Evolutionary conservation across 2,797 vertebrate species (phyloP), one percentile per base, ranked within the genome.

Genomic region (Nannoperca obscura): DNA sequence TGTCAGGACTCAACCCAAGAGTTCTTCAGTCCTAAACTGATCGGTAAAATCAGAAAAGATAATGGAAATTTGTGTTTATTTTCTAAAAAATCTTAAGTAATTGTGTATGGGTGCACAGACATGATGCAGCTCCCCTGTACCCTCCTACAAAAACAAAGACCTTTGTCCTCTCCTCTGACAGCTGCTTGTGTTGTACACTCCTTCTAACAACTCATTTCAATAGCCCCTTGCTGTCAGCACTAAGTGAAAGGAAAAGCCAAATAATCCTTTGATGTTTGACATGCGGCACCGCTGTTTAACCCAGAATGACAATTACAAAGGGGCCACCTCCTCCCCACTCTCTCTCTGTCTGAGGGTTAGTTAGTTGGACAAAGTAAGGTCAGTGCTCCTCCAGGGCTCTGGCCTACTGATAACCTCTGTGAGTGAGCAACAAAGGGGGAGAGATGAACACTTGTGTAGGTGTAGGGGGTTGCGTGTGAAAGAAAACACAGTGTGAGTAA

Each of bases 221-320:
- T 30, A 65, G 65, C 70, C 65, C 42, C n/a, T 84, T 24, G 55
- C 71, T 88, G 78, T 84, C 71, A 88, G 71, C 58, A 64, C 36
- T 46, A 34, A 88, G 83, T 74, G 73, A 86, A 88, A 88, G 57
- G 70, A 70, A 77, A 60, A 80, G 62, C 12, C 63, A 69, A 81
- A 69, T 24, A 76, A 84, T 46, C 40, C 54, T 91, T 92, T 91
- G 80, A 91, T 87, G 84, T 38, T 32, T 79, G 69, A 86, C 74
- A 76, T 57, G 9, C 19, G 44, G 62, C 61, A 66, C 54, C 10
- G 40, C 40, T 67, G 71, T 65, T 71, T 55, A 67, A 74, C 58
- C 36, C 58, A 11, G 60, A 59, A 70, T 70, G 58, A 58, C 19
- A 75, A 86, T 81, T 64, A 74, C 74, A 84, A 53, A 67, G 32